Percentiles rank a stretch among this genome's conserved stretches.
Evolutionary conservation across 2,797 vertebrate genomes (phyloP).

Genomic region (Leptodactylus fallax): DNA sequence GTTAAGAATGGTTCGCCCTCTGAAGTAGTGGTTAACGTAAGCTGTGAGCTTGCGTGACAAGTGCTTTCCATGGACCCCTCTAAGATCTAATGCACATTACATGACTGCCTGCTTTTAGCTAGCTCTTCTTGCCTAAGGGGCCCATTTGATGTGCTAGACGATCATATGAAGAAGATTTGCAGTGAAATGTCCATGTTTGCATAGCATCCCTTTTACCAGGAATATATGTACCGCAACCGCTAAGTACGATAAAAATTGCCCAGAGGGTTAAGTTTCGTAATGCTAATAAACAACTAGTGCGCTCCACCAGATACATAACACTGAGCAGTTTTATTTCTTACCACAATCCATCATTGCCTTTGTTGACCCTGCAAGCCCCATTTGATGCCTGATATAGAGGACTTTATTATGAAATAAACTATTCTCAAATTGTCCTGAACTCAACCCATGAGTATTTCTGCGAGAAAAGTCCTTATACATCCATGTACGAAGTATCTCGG

Average conservation of each 20-base stretch:
- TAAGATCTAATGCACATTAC: constrained; percentile 24
- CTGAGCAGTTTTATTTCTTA: neutral
- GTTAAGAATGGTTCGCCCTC: neutral
- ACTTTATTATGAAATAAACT: neutral
- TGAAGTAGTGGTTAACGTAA: neutral
- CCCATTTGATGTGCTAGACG: constrained; percentile 15
- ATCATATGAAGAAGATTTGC: constrained; percentile 15
- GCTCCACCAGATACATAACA: neutral
- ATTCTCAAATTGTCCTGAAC: neutral
- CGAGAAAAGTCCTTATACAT: neutral
- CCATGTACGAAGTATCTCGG: neutral
- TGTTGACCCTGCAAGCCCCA: neutral
- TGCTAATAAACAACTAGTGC: neutral
- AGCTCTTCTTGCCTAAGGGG: constrained; percentile 30
- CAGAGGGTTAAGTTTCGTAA: neutral
- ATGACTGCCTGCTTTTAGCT: constrained; percentile 23
- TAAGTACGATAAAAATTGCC: neutral
- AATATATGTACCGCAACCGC: neutral
- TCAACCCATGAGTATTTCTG: neutral
- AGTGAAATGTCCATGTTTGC: constrained; percentile 28
- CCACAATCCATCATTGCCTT: neutral
- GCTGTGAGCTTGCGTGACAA: constrained; percentile 43
- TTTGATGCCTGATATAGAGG: neutral
- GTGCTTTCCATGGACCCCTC: constrained; percentile 16
- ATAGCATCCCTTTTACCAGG: neutral